A percentile compares a stretch with the other conserved stretches of the same genome.
Evolutionary conservation across 1,140 invertebrate genomes (phyloP).

Genomic region (Microplitis demolitor): DNA sequence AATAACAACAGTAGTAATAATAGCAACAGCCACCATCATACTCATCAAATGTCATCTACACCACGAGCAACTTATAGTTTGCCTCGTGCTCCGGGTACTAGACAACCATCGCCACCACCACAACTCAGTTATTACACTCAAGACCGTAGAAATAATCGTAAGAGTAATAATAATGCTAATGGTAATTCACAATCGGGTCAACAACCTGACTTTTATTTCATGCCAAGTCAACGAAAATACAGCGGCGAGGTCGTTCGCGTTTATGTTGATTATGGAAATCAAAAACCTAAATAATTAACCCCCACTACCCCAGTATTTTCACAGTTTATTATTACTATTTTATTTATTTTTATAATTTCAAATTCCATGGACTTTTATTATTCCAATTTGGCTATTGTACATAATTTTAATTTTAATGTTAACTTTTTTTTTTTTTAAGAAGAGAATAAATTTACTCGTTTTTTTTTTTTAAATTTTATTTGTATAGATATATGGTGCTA

Average conservation of each 20-base stretch:
- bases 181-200: conserved; percentile 24
- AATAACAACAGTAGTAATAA: conserved; percentile 45
- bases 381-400: background rate
- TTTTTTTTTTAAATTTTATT: background rate
- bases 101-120: conserved; percentile 45
- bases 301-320: background rate
- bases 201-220: conserved; percentile 91
- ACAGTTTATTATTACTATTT: background rate
- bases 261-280: conserved; percentile 77
- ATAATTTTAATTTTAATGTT: background rate
- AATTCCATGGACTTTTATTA: no score
- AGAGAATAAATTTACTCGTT: background rate
- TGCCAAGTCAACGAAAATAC: conserved; percentile 91
- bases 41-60: conserved; percentile 53
- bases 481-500: background rate
- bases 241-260: conserved; percentile 91
- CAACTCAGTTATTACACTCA: conserved; percentile 63
- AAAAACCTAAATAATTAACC: conserved; percentile 44
- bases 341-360: background rate
- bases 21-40: conserved; percentile 51
- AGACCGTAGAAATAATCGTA: conserved; percentile 49
- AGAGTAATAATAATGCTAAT: conserved; percentile 29
- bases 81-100: conserved; percentile 53
- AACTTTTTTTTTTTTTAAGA: background rate
- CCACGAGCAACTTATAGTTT: conserved; percentile 60